A percentile compares a stretch with the other conserved stretches of the same genome.
These are phyloP conservation scores for Lucifuga dentata DNA, from an alignment of 2,113 vertebrate species.

Conservation along the genomic window DNA sequence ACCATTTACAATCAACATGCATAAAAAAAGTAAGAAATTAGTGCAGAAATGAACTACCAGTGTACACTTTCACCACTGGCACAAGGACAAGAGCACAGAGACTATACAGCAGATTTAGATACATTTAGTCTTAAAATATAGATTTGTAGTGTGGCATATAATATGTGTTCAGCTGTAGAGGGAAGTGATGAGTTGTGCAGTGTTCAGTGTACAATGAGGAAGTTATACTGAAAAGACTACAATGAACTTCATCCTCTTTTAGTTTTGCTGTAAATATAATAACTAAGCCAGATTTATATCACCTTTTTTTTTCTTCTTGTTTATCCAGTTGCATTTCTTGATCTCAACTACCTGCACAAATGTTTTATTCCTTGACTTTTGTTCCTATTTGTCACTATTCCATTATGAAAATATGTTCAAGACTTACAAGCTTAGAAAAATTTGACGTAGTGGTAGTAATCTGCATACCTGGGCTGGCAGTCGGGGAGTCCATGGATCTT, in stretches of 20 bases:
- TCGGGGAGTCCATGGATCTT: conserved; percentile 96
- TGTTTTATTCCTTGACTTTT: background rate
- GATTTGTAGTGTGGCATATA: background rate
- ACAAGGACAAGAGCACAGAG: background rate
- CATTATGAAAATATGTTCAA: background rate
- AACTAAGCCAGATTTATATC: too few species aligned
- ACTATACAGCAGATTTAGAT: background rate
- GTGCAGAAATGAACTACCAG: background rate
- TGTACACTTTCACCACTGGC: background rate
- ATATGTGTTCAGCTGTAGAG: background rate
- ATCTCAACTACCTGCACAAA: background rate
- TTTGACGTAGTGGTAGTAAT: background rate
- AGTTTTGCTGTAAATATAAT: background rate
- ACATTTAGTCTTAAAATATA: background rate
- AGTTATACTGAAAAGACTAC: conserved; percentile 1
- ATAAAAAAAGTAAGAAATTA: too few species aligned
- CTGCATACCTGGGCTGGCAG: conserved; percentile 93
- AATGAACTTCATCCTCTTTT: background rate
- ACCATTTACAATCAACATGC: too few species aligned
- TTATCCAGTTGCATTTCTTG: background rate
- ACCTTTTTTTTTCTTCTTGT: background rate
- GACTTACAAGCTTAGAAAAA: background rate
- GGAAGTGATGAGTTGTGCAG: conserved; percentile 31
- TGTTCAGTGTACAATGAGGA: conserved; percentile 22
- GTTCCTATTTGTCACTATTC: background rate